Conservation (phyloP, 2,797 vertebrate genomes). For the Chloroceryle amazona region DNA sequence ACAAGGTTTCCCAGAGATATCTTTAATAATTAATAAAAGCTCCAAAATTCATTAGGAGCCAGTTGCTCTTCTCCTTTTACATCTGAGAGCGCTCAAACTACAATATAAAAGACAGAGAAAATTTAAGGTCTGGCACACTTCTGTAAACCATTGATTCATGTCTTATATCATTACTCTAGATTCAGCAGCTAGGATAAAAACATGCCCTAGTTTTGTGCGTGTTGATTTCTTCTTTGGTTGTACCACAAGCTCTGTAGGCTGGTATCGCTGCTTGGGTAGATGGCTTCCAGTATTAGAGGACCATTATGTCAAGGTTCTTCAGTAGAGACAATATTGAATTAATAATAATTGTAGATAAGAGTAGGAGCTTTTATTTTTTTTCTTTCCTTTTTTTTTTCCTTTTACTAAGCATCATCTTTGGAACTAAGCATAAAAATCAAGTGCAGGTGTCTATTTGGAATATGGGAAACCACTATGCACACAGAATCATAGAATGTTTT, state of each 20-base stretch:
- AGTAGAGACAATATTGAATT: background rate
- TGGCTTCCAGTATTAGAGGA: background rate
- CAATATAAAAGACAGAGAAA: background rate
- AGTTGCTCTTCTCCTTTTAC: background rate
- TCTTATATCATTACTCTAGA: fast-evolving
- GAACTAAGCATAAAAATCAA: background rate
- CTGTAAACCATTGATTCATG: fast-evolving
- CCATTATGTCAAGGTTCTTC: background rate
- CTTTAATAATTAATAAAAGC: background rate
- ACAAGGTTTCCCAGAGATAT: background rate
- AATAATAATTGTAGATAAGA: background rate
- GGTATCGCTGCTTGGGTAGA: background rate
- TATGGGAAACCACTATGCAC: background rate
- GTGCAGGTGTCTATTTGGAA: background rate
- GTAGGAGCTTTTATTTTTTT: too few relatives aligned
- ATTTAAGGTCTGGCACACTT: background rate
- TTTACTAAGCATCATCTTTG: background rate
- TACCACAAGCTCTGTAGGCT: background rate
- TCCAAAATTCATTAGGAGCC: background rate
- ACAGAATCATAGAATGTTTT: background rate
- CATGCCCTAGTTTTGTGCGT: fast-evolving
- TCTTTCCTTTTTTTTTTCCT: background rate
- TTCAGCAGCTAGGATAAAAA: background rate
- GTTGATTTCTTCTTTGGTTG: background rate
- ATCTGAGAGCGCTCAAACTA: background rate